Evolutionary conservation across 2,888 invertebrate species (phyloP).

Genomic region (Euproctis similis): DNA sequence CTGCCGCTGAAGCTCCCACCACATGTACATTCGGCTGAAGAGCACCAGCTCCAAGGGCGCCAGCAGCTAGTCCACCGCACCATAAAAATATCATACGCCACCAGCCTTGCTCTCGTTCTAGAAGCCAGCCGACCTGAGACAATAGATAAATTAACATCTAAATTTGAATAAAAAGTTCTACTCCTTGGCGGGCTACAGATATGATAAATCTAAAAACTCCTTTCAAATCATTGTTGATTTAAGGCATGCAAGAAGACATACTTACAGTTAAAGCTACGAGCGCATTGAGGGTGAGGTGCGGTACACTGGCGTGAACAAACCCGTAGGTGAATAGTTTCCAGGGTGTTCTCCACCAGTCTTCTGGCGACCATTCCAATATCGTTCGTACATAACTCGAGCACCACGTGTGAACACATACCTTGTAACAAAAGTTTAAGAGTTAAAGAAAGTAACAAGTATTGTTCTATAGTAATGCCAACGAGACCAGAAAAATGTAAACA

Average conservation of each 20-base stretch:
- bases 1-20: constrained; percentile 93
- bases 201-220: too few species aligned
- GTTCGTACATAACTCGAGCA: constrained; percentile 29
- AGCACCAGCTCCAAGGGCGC: constrained; percentile 84
- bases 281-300: constrained; percentile 85
- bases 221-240: too few species aligned
- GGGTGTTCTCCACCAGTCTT: constrained; percentile 76
- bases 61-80: constrained; percentile 83
- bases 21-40: constrained; percentile 84
- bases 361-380: constrained; percentile 51
- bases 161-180: not conserved
- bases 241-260: too few species aligned
- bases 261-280: constrained; percentile 58
- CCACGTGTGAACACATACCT: constrained; percentile 44
- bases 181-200: too few species aligned
- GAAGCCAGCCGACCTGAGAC: constrained; percentile 66
- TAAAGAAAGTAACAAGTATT: too few species aligned
- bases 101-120: constrained; percentile 85
- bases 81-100: constrained; percentile 82
- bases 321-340: constrained; percentile 90
- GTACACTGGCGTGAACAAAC: constrained; percentile 84
- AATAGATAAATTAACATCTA: not conserved
- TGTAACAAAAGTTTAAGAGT: constrained; percentile 5
- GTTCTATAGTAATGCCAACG: too few species aligned
- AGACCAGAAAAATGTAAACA: too few species aligned